These are phyloP conservation scores for Gymnarchus niloticus DNA, from an alignment of 2,113 vertebrate genomes.

Conservation along the genomic window DNA sequence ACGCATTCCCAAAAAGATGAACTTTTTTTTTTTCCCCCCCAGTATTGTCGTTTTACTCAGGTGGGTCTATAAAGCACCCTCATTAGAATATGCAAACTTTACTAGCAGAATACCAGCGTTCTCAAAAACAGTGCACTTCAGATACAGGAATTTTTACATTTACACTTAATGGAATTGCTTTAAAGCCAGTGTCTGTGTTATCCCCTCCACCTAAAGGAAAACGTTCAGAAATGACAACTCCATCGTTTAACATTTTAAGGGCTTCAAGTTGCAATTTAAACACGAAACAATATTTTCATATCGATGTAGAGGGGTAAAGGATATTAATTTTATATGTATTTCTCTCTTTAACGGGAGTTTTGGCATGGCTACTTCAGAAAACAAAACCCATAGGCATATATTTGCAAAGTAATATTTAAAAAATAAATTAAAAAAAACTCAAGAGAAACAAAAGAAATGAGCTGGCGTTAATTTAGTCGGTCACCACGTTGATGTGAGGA, in stretches of 20 bases:
- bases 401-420: not conserved
- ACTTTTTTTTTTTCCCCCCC: too few relatives aligned
- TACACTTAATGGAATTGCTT: not conserved
- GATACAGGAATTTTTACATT: not conserved
- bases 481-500: not conserved
- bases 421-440: not conserved
- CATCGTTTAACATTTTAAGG: conserved; percentile 29
- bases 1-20: not conserved
- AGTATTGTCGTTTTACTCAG: too few relatives aligned
- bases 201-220: not conserved
- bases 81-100: not conserved
- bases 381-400: not conserved
- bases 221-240: not conserved
- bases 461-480: not conserved
- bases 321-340: not conserved
- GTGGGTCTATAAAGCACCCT: not conserved
- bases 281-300: conserved; percentile 10
- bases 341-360: not conserved
- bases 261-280: conserved; percentile 40
- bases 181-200: too few relatives aligned
- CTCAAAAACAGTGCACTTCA: not conserved
- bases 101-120: not conserved
- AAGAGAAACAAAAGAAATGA: too few relatives aligned
- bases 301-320: not conserved
- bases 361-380: not conserved